These are phyloP conservation scores for Sus cebifrons DNA, from an alignment of 2,797 vertebrate genomes.

Conservation along the genomic window DNA sequence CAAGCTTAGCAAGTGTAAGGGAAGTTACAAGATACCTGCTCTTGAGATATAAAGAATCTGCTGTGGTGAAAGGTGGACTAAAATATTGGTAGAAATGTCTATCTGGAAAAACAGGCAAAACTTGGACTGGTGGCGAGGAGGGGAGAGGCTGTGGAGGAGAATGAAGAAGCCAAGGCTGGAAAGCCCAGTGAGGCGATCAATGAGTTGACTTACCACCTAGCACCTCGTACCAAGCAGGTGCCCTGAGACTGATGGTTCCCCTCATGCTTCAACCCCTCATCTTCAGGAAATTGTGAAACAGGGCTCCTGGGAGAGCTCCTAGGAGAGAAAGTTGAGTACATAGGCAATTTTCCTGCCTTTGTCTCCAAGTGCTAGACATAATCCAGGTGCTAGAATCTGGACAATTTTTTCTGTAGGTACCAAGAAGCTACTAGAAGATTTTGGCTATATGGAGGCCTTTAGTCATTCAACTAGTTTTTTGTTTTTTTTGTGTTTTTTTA, in stretches of 20 bases:
- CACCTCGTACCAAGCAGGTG: background rate
- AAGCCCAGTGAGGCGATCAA: background rate
- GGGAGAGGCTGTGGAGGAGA: background rate
- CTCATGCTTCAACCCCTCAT: background rate
- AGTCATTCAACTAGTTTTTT: background rate
- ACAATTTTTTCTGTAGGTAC: background rate
- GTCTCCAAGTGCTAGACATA: background rate
- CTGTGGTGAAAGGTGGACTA: background rate
- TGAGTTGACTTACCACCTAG: background rate
- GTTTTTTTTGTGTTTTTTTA: background rate
- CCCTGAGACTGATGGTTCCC: background rate
- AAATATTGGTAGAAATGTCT: background rate
- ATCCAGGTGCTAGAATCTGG: background rate
- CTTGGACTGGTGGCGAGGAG: background rate
- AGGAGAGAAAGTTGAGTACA: background rate
- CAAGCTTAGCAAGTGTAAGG: background rate
- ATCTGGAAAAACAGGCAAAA: background rate
- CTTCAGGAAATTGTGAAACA: background rate
- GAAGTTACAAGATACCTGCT: background rate
- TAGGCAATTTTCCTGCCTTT: background rate
- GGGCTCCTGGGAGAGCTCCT: background rate
- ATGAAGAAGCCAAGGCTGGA: background rate
- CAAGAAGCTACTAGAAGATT: background rate
- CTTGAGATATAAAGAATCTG: background rate
- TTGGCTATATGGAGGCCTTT: background rate